A percentile compares a stretch with the other conserved stretches of the same genome.
Conservation (phyloP, 2,888 invertebrate genomes). For the Charanyca ferruginea region DNA sequence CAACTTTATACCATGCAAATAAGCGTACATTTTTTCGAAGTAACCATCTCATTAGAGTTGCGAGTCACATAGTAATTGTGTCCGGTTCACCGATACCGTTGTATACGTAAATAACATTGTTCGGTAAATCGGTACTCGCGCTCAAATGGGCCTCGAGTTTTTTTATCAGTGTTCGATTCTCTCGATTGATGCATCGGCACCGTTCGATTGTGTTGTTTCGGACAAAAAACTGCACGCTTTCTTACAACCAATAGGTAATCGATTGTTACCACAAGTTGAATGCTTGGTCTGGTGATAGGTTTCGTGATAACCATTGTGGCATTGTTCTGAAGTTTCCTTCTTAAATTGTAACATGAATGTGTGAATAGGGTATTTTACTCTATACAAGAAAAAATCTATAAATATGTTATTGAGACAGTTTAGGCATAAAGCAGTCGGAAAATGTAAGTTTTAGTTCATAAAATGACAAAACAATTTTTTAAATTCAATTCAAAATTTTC, state of each 20-base stretch:
- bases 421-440: too few species aligned
- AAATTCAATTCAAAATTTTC: too few species aligned
- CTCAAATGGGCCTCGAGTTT: constrained; percentile 30
- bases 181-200: constrained; percentile 45
- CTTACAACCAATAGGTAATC: constrained; percentile 57
- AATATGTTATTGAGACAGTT: too few species aligned
- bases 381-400: too few species aligned
- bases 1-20: constrained; percentile 48
- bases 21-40: constrained; percentile 48
- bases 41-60: constrained; percentile 57
- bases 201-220: constrained; percentile 49
- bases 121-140: constrained; percentile 47
- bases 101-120: constrained; percentile 64
- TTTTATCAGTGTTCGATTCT: constrained; percentile 41
- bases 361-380: too few species aligned
- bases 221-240: constrained; percentile 58
- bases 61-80: constrained; percentile 69
- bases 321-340: constrained; percentile 22
- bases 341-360: constrained; percentile 23
- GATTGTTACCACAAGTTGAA: constrained; percentile 56
- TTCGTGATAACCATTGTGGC: constrained; percentile 36
- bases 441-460: too few species aligned
- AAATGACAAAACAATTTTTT: too few species aligned
- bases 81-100: constrained; percentile 72
- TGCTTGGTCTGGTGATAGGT: constrained; percentile 43